Evolutionary conservation across 2,888 invertebrate species (phyloP), one percentile per base, ranked within the genome.

Genomic region (Phragmatobia fuliginosa): DNA sequence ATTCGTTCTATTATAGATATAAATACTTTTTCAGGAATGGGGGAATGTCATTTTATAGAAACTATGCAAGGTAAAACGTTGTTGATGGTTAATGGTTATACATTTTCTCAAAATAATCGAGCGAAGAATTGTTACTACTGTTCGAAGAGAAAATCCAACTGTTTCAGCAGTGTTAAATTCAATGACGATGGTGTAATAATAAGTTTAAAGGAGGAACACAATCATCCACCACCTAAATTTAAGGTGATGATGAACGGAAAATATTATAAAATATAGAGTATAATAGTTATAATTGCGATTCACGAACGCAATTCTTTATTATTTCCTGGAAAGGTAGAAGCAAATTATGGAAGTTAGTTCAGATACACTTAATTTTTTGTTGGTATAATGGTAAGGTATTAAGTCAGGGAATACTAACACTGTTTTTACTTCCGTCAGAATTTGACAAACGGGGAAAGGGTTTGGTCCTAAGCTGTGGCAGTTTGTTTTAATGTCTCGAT

Each of bases 91-190:
- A 74, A 78, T 28, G 74, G 71, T 6, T 75, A 76, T 25, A 80
- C 80, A 4, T 80, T 63, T 62, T 68, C 74, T 0, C 73, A 77
- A 41, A 73, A 77, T 61, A 72, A 70, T 38, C 70, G 68, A 4
- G 66, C 68, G n/a, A 74, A 62, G 28, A 75, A 68, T 25, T 62
- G 63, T 49, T 85, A 72, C 66, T 84, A 83, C 49, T 85, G 85
- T 64, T 81, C 82, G 0, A 81, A 76, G 60, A 79, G 77, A 61
- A 66, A 69, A 7, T 62, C 52, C 11, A 73, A 75, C 10, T 84
- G 84, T 52, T 69, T 68, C 25, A 79, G 81, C 5, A 75, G 67
- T 7, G 73, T 82, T n/a, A 79, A 75, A 61, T n/a, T 81, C 33
- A 68, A 66, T 25, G 38, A 38, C 6, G 32, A 73, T 16, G 77